Percentiles rank a stretch among this genome's conserved stretches.
phyloP scores from a whole-genome alignment of 2,888 invertebrate genomes.

The Notodonta dromedarius region DNA sequence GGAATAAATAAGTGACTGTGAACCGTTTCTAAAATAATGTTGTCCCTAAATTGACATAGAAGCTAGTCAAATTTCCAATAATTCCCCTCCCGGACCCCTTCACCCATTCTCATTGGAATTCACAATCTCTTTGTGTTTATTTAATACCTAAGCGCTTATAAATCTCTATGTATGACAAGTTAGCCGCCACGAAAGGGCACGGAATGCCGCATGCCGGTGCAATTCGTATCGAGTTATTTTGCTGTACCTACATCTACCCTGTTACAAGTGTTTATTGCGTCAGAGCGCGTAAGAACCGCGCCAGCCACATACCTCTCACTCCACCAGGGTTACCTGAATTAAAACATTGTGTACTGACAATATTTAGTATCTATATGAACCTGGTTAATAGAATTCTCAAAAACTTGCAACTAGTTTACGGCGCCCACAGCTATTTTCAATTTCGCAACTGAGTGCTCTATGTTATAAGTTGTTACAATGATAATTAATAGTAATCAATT shows the following conservation, averaged over 20 bases:
- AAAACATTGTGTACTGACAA: slow-evolving; percentile 15
- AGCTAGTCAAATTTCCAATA: neutral
- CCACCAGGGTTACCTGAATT: slow-evolving; percentile 51
- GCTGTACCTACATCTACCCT: slow-evolving; percentile 49
- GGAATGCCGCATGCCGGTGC: slow-evolving; percentile 67
- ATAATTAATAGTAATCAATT: too few relatives aligned
- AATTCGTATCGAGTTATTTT: slow-evolving; percentile 57
- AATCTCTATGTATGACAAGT: slow-evolving; percentile 50
- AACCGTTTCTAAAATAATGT: neutral
- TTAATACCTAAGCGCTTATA: slow-evolving; percentile 26
- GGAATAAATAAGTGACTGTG: neutral
- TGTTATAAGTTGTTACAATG: slow-evolving; percentile 2
- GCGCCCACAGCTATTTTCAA: slow-evolving; percentile 22
- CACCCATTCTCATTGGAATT: slow-evolving; percentile 13
- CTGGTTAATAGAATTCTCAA: slow-evolving; percentile 18
- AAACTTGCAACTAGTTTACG: slow-evolving; percentile 25
- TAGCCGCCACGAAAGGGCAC: slow-evolving; percentile 49
- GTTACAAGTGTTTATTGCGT: slow-evolving; percentile 60
- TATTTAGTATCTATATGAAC: slow-evolving; percentile 13
- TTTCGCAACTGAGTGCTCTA: slow-evolving; percentile 22
- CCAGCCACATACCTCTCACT: slow-evolving; percentile 63
- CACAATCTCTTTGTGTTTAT: slow-evolving; percentile 24
- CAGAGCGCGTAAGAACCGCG: slow-evolving; percentile 56
- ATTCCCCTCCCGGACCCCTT: neutral
- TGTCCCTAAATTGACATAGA: neutral